phyloP scores from a whole-genome alignment of 2,113 vertebrate genomes.

The Forbesichthys agassizii region DNA sequence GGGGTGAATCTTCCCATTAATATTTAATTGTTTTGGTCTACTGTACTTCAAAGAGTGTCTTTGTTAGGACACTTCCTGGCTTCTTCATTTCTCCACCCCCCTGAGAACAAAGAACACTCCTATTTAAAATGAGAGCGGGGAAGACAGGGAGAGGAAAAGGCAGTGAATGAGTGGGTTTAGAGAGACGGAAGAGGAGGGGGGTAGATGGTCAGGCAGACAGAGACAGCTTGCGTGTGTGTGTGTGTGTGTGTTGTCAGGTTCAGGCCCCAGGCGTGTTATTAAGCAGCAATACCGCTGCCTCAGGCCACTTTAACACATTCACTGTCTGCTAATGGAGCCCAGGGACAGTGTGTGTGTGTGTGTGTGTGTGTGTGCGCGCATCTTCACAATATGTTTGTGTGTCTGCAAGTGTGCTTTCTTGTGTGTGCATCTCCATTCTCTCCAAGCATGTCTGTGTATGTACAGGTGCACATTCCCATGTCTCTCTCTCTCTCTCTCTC shows the following conservation, averaged over 20 bases:
- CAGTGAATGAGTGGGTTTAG: neutral
- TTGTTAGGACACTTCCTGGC: conserved; percentile 14
- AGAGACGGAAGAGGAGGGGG: too few species aligned
- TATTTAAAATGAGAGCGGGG: conserved; percentile 10
- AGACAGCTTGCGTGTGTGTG: conserved; percentile 29
- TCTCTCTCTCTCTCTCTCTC: too few species aligned
- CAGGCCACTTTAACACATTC: conserved; percentile 67
- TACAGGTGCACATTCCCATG: conserved; percentile 8
- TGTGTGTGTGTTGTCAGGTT: conserved; percentile 55
- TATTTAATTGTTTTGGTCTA: conserved; percentile 35
- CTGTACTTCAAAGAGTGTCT: neutral
- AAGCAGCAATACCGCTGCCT: conserved; percentile 65
- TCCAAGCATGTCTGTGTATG: conserved; percentile 19
- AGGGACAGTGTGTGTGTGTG: conserved; percentile 33
- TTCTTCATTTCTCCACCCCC: conserved; percentile 10
- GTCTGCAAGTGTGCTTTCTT: neutral
- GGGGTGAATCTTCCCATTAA: conserved; percentile 21
- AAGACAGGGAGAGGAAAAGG: conserved; percentile 5
- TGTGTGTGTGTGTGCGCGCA: conserved; percentile 15
- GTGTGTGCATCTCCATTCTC: conserved; percentile 10
- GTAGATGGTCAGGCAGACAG: conserved; percentile 26
- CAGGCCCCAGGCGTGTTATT: conserved; percentile 66
- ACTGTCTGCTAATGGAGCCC: conserved; percentile 53
- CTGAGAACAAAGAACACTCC: conserved; percentile 27
- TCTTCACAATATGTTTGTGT: conserved; percentile 2